Conservation (phyloP, 2,113 vertebrate species). For the Amphilophus citrinellus region DNA sequence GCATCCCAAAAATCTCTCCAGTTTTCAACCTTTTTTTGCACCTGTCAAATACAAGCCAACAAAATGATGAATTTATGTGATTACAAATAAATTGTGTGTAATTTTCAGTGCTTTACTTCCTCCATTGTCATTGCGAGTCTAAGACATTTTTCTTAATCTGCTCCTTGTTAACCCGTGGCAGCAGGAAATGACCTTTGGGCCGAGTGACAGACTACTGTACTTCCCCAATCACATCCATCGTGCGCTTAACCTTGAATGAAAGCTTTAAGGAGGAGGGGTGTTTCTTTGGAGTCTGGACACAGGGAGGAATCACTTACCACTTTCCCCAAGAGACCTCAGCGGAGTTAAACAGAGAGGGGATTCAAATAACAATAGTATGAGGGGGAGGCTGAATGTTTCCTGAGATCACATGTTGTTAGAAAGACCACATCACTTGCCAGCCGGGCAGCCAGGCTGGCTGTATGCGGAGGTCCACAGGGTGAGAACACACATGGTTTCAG, state of each 20-base stretch:
- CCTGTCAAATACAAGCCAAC: not conserved
- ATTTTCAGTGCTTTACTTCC: slow-evolving; percentile 22
- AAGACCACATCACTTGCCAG: slow-evolving; percentile 66
- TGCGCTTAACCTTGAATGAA: slow-evolving; percentile 70
- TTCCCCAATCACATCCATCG: slow-evolving; percentile 78
- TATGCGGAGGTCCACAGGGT: slow-evolving; percentile 64
- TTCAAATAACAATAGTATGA: slow-evolving; percentile 70
- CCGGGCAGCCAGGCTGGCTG: slow-evolving; percentile 55
- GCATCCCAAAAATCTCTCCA: not conserved
- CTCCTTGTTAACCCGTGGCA: slow-evolving; percentile 70
- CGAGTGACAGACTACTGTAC: slow-evolving; percentile 78
- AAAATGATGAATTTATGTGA: not conserved
- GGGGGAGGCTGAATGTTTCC: slow-evolving; percentile 74
- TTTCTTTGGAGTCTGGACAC: slow-evolving; percentile 71
- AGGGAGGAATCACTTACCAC: slow-evolving; percentile 71
- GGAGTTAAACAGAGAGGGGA: slow-evolving; percentile 61
- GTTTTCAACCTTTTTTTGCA: not conserved
- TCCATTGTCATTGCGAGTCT: slow-evolving; percentile 60
- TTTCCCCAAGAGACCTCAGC: slow-evolving; percentile 61
- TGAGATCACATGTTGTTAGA: slow-evolving; percentile 72
- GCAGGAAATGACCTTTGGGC: slow-evolving; percentile 79
- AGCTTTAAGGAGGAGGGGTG: slow-evolving; percentile 54
- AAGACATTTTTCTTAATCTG: slow-evolving; percentile 73
- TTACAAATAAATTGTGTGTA: not conserved
- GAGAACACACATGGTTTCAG: slow-evolving; percentile 83